Percentiles rank a stretch among this genome's conserved stretches.
Evolutionary conservation across 30 jellyfish, hydroid and myxozoan species (phyloP).

Genomic region (Morbakka virulenta): DNA sequence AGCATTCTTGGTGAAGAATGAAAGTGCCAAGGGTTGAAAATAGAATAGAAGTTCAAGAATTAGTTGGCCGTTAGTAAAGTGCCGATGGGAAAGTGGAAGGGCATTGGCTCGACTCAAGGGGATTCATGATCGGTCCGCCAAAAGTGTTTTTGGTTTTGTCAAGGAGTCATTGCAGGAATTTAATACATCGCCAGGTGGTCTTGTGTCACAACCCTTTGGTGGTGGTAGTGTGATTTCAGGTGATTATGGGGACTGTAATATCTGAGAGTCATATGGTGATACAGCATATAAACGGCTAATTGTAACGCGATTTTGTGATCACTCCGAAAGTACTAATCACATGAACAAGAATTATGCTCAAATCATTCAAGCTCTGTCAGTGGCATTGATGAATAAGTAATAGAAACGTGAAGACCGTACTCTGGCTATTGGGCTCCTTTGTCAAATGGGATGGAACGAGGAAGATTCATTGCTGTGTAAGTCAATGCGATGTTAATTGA

Average conservation of each 20-base stretch:
- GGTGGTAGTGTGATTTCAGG: neutral
- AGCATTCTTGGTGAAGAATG: slow-evolving; percentile 1
- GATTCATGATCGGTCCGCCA: neutral
- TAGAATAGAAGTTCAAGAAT: neutral
- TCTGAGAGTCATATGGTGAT: neutral
- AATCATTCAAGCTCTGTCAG: neutral
- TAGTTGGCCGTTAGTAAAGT: neutral
- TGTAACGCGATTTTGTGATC: slow-evolving; percentile 1
- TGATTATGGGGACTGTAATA: neutral
- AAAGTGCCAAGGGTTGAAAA: neutral
- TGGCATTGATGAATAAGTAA: neutral
- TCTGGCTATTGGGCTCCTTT: slow-evolving; percentile 16
- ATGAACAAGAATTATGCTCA: neutral
- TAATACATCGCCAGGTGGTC: neutral
- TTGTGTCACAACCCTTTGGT: neutral
- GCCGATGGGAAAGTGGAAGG: neutral
- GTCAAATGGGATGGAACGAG: neutral
- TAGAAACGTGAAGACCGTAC: neutral
- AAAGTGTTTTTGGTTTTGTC: neutral
- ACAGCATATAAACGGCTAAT: neutral
- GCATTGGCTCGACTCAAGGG: neutral
- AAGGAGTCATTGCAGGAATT: neutral
- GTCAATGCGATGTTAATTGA: neutral
- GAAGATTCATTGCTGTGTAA: neutral
- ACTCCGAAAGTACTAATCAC: slow-evolving; percentile 7